Evolutionary conservation across 2,888 invertebrate genomes (phyloP).

Genomic region (Halictus quadricinctus): DNA sequence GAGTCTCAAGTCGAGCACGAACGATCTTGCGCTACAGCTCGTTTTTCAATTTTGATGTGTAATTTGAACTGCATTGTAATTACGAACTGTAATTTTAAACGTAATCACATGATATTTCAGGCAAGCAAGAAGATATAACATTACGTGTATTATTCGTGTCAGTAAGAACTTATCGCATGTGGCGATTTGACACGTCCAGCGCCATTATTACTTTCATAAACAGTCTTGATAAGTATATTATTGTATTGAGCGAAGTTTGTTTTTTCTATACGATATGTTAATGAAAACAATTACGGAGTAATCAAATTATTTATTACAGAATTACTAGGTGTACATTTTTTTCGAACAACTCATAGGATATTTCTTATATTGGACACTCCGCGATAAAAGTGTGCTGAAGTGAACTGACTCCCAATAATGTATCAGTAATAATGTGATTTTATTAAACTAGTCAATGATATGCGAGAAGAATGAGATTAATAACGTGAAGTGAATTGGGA

Average conservation of each 20-base stretch:
- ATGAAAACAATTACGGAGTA: too few species aligned
- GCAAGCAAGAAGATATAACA: not conserved
- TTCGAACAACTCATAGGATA: too few species aligned
- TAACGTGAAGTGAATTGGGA: too few species aligned
- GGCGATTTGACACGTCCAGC: not conserved
- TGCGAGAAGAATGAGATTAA: too few species aligned
- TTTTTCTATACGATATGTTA: not conserved
- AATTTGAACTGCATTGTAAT: constrained; percentile 29
- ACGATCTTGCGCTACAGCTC: constrained; percentile 40
- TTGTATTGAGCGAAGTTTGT: not conserved
- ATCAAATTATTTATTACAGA: too few species aligned
- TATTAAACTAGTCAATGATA: too few species aligned
- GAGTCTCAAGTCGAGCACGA: constrained; percentile 41
- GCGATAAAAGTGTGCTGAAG: too few species aligned
- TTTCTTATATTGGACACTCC: too few species aligned
- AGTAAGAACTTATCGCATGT: not conserved
- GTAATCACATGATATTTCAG: constrained; percentile 15
- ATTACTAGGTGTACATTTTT: too few species aligned
- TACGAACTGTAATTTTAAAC: constrained; percentile 18
- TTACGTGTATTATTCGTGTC: not conserved
- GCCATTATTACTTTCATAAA: not conserved
- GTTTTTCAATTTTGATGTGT: constrained; percentile 58
- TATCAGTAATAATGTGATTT: too few species aligned
- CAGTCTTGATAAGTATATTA: not conserved
- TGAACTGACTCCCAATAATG: too few species aligned